phyloP scores from a whole-genome alignment of 2,888 invertebrate species.

The Calephelis perditalis region DNA sequence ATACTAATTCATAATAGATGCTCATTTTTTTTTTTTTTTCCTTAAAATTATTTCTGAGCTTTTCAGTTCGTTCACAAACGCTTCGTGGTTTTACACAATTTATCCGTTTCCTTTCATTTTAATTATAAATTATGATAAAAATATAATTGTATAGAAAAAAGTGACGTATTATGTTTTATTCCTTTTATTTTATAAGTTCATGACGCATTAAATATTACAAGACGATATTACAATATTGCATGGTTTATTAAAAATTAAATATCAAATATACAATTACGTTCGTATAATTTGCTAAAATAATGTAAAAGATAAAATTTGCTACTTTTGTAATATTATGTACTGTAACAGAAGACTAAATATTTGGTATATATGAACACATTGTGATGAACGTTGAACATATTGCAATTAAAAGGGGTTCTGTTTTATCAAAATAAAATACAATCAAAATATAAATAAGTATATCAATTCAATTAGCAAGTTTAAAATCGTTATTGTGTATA shows the following conservation, averaged over 20 bases:
- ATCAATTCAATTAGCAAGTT: no score
- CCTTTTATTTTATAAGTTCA: conserved; percentile 2
- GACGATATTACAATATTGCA: conserved; percentile 32
- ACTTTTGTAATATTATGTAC: conserved; percentile 13
- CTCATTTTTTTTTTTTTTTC: no score
- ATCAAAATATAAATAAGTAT: no score
- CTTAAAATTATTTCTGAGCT: no score
- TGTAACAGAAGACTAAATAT: conserved; percentile 38
- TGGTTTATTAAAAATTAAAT: conserved; percentile 11
- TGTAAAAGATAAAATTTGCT: conserved; percentile 24
- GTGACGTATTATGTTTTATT: not conserved
- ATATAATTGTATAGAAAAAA: no score
- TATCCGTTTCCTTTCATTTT: no score
- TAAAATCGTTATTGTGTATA: no score
- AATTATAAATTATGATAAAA: no score
- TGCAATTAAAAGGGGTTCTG: not conserved
- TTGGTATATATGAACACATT: conserved; percentile 73
- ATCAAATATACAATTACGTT: conserved; percentile 1
- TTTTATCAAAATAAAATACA: not conserved
- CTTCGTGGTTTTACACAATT: no score
- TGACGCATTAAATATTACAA: conserved; percentile 30
- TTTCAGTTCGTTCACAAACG: no score
- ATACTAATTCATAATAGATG: no score
- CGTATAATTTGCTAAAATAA: conserved; percentile 32
- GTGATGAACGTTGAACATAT: conserved; percentile 48